A percentile compares a stretch with the other conserved stretches of the same genome.
Conservation (phyloP, 2,797 vertebrate genomes). For the Dryobates pubescens region DNA sequence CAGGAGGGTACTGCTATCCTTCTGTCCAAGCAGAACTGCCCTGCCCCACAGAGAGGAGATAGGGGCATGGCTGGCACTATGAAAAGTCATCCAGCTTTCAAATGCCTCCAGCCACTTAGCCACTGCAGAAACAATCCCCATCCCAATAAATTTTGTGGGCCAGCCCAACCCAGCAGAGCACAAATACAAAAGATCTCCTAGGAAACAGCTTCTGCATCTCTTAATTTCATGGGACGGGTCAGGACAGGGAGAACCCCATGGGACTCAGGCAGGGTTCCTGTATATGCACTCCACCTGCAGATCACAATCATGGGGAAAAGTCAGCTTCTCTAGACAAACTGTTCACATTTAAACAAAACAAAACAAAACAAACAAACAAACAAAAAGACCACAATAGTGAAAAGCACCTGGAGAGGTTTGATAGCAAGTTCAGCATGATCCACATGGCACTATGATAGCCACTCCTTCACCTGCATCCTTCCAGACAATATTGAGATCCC, state of each 20-base stretch:
- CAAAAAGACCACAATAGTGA: no score
- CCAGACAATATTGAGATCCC: neutral
- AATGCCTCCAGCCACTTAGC: neutral
- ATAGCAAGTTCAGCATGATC: neutral
- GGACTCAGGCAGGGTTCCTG: conserved; percentile 35
- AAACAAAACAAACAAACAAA: no score
- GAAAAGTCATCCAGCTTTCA: neutral
- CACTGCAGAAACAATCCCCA: neutral
- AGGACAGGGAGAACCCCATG: conserved; percentile 12
- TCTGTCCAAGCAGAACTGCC: neutral
- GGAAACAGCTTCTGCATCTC: conserved; percentile 31
- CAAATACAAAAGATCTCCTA: conserved; percentile 15
- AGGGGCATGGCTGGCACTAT: neutral
- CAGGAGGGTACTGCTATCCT: neutral
- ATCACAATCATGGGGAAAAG: neutral
- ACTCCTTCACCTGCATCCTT: neutral
- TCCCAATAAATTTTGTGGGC: neutral
- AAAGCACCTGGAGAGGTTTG: neutral
- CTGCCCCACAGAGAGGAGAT: neutral
- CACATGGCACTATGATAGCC: neutral
- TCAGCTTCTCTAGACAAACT: neutral
- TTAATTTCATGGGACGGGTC: conserved; percentile 17
- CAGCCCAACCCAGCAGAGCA: neutral
- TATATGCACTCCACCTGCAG: conserved; percentile 11
- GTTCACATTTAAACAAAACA: neutral